These are phyloP conservation scores for Acanthosepion esculentum DNA, from an alignment of 2,888 invertebrate species.

Conservation along the genomic window DNA sequence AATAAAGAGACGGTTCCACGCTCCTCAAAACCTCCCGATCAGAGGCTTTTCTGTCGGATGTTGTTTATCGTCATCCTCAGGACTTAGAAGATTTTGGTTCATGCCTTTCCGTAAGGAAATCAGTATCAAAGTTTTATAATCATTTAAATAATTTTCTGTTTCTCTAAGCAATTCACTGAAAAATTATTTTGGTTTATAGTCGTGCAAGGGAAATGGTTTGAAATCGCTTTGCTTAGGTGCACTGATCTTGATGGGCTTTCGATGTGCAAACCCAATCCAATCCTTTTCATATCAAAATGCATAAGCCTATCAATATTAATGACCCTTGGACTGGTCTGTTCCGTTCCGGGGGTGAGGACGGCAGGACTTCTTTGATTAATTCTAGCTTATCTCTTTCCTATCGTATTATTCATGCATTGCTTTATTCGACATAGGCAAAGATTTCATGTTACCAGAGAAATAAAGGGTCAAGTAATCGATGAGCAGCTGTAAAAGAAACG, in stretches of 20 bases:
- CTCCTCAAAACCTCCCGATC: too few relatives aligned
- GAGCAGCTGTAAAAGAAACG: neutral
- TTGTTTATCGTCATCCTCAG: too few relatives aligned
- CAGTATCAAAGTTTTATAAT: neutral
- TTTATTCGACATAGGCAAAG: neutral
- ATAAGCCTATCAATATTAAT: neutral
- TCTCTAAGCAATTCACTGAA: neutral
- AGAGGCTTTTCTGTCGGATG: too few relatives aligned
- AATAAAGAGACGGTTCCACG: too few relatives aligned
- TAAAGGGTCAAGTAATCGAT: neutral
- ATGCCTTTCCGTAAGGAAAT: neutral
- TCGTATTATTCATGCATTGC: neutral
- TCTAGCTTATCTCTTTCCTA: neutral
- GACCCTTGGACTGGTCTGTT: neutral
- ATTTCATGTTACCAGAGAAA: neutral
- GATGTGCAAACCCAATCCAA: neutral
- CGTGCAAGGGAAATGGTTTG: neutral
- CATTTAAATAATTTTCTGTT: neutral
- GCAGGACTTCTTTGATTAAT: neutral
- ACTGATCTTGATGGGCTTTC: neutral
- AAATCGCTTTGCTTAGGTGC: neutral
- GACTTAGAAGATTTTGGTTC: too few relatives aligned
- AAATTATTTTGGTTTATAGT: neutral
- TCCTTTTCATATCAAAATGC: slow-evolving; percentile 9
- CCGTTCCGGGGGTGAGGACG: neutral